Base-by-base conservation (phyloP, 1,140 invertebrate genomes). In the Cydia pomonella region DNA sequence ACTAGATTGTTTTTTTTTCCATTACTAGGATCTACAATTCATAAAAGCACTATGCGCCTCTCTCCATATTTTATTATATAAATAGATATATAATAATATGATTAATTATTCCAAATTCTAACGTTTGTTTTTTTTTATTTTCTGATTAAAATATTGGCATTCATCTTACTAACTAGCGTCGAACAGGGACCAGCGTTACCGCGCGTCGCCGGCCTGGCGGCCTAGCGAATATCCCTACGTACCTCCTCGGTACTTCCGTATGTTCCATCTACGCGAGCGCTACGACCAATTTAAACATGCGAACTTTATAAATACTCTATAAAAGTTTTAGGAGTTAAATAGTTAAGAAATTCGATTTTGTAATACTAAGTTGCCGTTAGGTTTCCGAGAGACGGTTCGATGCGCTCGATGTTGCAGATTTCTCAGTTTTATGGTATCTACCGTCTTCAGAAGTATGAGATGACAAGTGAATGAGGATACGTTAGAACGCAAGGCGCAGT, bases 21-120 rank as follows among this genome's bases (percentile, higher is more conserved):
- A 74, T 79, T 87, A 85, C 89, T 91, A 92, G 83, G 80, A 89
- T 80, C 91, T 93, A 93, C 89, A 77, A 85, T 92, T 90, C 86
- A 93, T 91, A 93, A 88, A 92, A 92, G 91, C 91, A 92, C 91
- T 92, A 92, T 90, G 91, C 91, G 89, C 88, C 83, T 91, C 89
- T 92, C 86, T 89, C 83, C 89, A 88, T 90, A 88, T 89, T 82
- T 87, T 81, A 89, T 85, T 86, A 87, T 92, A 91, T 92, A 91
- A 92, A 93, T 93, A 92, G 87, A 91, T 92, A 90, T 66, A 77
- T 89, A 84, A 84, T 84, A 79, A 85, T 90, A 91, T 88, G 83
- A 89, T 92, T 91, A 92, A 87, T 92, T 90, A 92, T 84, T 88
- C 84, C 86, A 76, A 89, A 89, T 82, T 84, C 86, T 91, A 92